Percentiles rank a stretch among this genome's conserved stretches.
phyloP scores from a whole-genome alignment of 2,797 vertebrate species.

The Schizothorax lantsangensis region DNA sequence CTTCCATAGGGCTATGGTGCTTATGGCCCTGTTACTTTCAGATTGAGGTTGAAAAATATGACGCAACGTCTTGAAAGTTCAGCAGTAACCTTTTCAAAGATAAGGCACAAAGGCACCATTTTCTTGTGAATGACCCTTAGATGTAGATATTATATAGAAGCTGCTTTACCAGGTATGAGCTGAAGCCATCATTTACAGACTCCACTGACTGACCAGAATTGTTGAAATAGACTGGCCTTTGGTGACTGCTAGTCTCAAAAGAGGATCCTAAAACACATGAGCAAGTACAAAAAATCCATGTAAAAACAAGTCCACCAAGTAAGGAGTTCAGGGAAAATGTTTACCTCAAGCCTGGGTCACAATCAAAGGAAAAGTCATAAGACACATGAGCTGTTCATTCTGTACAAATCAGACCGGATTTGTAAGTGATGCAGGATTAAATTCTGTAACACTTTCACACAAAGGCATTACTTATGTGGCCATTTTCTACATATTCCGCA shows the following conservation, averaged over 20 bases:
- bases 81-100: background rate
- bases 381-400: background rate
- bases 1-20: background rate
- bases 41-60: background rate
- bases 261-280: conserved; percentile 85
- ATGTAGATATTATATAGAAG: conserved; percentile 1
- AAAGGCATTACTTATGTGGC: conserved; percentile 38
- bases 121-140: background rate
- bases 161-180: conserved; percentile 89
- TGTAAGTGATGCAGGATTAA: background rate
- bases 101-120: background rate
- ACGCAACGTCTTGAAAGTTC: background rate
- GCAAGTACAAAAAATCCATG: background rate
- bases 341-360: background rate
- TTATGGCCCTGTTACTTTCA: background rate
- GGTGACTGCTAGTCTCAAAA: conserved; percentile 92
- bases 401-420: background rate
- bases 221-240: conserved; percentile 82
- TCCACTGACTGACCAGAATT: conserved; percentile 86
- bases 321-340: background rate
- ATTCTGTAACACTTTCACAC: conserved; percentile 9
- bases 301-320: background rate
- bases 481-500: conserved; percentile 63
- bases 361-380: background rate
- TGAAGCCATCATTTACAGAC: conserved; percentile 88